These are phyloP conservation scores for Himalopsyche japonica DNA, from an alignment of 2,888 invertebrate genomes.

Conservation along the genomic window DNA sequence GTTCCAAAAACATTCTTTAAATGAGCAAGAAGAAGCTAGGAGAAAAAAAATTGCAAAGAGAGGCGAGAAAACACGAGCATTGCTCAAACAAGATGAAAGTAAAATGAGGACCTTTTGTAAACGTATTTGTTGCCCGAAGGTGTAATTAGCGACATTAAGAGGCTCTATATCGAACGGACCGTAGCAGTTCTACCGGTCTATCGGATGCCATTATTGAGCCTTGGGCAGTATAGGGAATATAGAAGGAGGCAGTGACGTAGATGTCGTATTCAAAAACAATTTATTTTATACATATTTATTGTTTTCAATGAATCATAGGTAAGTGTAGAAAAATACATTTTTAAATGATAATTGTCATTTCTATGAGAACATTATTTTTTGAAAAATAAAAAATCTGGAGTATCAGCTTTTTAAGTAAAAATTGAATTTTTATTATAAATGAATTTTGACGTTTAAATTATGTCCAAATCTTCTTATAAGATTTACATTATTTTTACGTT, in stretches of 20 bases:
- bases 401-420: too few species aligned
- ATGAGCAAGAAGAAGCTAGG: not conserved
- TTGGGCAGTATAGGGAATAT: not conserved
- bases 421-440: too few species aligned
- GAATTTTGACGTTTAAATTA: too few species aligned
- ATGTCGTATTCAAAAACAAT: not conserved
- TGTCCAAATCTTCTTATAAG: too few species aligned
- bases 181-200: not conserved
- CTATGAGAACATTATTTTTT: too few species aligned
- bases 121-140: conserved; percentile 34
- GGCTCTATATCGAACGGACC: not conserved
- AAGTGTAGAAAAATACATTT: too few species aligned
- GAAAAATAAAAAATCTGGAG: too few species aligned
- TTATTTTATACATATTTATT: too few species aligned
- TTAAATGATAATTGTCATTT: too few species aligned
- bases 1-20: not conserved
- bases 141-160: conserved; percentile 38
- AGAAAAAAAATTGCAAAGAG: not conserved
- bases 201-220: not conserved
- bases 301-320: too few species aligned
- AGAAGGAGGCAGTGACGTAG: not conserved
- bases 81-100: conserved; percentile 26
- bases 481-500: too few species aligned
- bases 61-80: not conserved
- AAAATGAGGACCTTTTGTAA: conserved; percentile 27